A percentile compares a stretch with the other conserved stretches of the same genome.
Evolutionary conservation across 1,140 invertebrate species (phyloP).

Genomic region (Zaprionus inermis): DNA sequence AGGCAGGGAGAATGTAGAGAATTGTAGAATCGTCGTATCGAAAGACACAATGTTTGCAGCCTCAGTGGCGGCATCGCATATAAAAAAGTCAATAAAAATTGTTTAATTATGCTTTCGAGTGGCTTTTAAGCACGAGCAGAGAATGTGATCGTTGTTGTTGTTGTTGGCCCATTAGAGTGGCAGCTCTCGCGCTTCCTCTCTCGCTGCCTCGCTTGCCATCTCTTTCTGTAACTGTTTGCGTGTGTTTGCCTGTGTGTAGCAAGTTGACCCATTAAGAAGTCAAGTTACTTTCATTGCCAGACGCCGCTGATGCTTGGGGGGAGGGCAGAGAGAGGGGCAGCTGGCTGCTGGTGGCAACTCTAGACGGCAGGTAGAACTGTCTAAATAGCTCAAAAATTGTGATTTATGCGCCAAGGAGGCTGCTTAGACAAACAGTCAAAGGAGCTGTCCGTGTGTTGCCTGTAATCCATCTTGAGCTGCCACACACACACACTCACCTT

Average conservation of each 20-base stretch:
- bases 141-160: slow-evolving; percentile 56
- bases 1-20: slow-evolving; percentile 7
- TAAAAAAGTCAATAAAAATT: slow-evolving; percentile 78
- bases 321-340: slow-evolving; percentile 17
- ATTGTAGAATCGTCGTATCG: slow-evolving; percentile 1
- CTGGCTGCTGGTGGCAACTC: background rate
- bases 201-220: background rate
- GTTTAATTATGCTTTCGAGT: slow-evolving; percentile 79
- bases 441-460: slow-evolving; percentile 24
- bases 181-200: slow-evolving; percentile 3
- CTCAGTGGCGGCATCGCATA: slow-evolving; percentile 67
- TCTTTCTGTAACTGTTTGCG: slow-evolving; percentile 21
- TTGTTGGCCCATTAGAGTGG: slow-evolving; percentile 62
- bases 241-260: slow-evolving; percentile 36
- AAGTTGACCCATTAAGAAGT: slow-evolving; percentile 72
- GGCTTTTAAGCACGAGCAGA: slow-evolving; percentile 69
- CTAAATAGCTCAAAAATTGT: slow-evolving; percentile 32
- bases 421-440: slow-evolving; percentile 57
- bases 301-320: slow-evolving; percentile 7
- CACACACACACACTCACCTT: slow-evolving; percentile 15
- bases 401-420: slow-evolving; percentile 30
- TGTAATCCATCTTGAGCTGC: slow-evolving; percentile 50
- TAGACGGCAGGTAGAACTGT: slow-evolving; percentile 11
- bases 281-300: slow-evolving; percentile 65
- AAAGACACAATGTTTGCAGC: slow-evolving; percentile 18